These are phyloP conservation scores for Charanyca ferruginea DNA, from an alignment of 2,888 invertebrate species.

Conservation along the genomic window DNA sequence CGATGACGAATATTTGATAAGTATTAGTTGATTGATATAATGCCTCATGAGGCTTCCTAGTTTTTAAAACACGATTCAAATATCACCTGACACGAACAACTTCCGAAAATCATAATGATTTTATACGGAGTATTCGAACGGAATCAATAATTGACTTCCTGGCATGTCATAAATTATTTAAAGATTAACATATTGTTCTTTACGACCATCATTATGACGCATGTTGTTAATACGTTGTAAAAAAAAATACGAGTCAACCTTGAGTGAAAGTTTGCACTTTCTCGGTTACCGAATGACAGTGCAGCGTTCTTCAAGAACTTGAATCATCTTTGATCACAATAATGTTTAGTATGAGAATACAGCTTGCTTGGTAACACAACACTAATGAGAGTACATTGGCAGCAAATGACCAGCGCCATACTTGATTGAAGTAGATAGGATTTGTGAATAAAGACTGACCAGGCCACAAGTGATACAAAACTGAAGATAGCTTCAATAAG, in stretches of 20 bases:
- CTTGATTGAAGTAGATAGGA: slow-evolving; percentile 15
- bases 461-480: neutral
- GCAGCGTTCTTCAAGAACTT: neutral
- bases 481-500: slow-evolving; percentile 1
- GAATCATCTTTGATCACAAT: slow-evolving; percentile 3
- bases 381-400: slow-evolving; percentile 31
- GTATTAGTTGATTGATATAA: neutral
- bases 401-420: slow-evolving; percentile 27
- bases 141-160: slow-evolving; percentile 30
- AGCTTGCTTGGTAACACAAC: slow-evolving; percentile 17
- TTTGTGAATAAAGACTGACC: neutral
- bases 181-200: slow-evolving; percentile 7
- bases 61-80: slow-evolving; percentile 47
- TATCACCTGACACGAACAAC: slow-evolving; percentile 36
- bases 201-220: neutral
- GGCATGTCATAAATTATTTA: neutral
- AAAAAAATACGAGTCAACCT: slow-evolving; percentile 16
- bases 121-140: slow-evolving; percentile 6
- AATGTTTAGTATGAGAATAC: neutral
- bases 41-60: slow-evolving; percentile 50
- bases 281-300: slow-evolving; percentile 11
- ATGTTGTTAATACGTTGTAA: neutral
- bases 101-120: slow-evolving; percentile 31
- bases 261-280: slow-evolving; percentile 46
- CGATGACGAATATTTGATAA: neutral